Evolutionary conservation across 2,888 invertebrate species (phyloP).

Genomic region (Acanthosepion pharaonis): DNA sequence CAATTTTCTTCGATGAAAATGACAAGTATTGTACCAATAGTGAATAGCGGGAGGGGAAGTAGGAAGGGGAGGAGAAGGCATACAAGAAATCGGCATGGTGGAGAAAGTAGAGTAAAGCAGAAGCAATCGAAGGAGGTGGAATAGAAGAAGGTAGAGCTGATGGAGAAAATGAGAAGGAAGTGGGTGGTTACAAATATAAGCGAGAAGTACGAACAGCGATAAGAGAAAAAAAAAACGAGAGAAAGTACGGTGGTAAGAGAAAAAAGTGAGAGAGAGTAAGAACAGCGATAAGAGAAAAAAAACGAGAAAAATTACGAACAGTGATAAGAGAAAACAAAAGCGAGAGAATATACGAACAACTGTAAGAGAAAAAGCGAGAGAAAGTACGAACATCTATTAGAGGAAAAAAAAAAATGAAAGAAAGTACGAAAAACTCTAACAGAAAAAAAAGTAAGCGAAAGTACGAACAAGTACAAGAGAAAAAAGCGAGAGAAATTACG

Average conservation of each 20-base stretch:
- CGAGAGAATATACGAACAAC: neutral
- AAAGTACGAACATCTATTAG: neutral
- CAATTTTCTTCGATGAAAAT: neutral
- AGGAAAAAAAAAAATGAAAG: too few species aligned
- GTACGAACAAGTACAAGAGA: neutral
- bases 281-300: neutral
- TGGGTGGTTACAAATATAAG: too few species aligned
- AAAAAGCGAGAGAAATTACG: neutral
- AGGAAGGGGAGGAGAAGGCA: neutral
- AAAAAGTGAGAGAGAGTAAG: neutral
- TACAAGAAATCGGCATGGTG: accelerated
- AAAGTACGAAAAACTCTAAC: too few species aligned
- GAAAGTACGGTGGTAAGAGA: neutral
- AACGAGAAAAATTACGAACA: too few species aligned
- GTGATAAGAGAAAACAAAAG: neutral
- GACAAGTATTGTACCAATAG: neutral
- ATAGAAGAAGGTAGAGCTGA: neutral
- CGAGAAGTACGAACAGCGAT: too few species aligned
- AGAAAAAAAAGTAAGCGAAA: neutral
- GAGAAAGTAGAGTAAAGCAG: neutral
- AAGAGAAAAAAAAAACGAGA: too few species aligned
- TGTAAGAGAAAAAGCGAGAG: neutral
- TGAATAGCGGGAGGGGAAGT: neutral
- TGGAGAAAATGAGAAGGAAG: neutral
- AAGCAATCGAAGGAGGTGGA: neutral